Percentiles rank a stretch among this genome's conserved stretches.
Conservation (phyloP, 2,888 invertebrate species). For the Ecdyonurus torrentis region DNA sequence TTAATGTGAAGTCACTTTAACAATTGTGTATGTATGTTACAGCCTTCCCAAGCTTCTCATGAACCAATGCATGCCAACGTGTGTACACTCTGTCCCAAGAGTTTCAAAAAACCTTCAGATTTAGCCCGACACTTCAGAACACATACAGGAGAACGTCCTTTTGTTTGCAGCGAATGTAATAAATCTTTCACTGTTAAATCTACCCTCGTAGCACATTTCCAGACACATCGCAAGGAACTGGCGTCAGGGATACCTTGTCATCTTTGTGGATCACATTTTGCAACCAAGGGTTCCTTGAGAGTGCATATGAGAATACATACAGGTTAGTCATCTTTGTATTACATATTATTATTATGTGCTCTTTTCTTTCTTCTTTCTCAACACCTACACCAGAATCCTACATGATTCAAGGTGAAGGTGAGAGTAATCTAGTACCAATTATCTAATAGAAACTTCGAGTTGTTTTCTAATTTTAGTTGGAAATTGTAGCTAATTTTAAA, state of each 20-base stretch:
- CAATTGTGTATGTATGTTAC: no score
- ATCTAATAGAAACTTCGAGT: no score
- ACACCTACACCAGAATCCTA: no score
- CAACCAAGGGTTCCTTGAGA: constrained; percentile 25
- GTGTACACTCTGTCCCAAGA: constrained; percentile 26
- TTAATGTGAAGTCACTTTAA: no score
- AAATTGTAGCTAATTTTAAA: no score
- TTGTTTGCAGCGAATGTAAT: constrained; percentile 15
- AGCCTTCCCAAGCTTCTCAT: no score
- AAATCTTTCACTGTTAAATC: constrained; percentile 38
- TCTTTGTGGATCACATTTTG: constrained; percentile 33
- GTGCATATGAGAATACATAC: constrained; percentile 35
- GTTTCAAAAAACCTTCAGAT: constrained; percentile 33
- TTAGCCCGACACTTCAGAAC: constrained; percentile 31
- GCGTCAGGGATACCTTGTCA: constrained; percentile 29
- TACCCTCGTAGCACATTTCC: constrained; percentile 34
- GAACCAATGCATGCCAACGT: background rate
- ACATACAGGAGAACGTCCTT: constrained; percentile 33
- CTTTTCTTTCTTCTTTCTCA: no score
- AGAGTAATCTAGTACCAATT: no score
- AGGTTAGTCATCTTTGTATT: no score
- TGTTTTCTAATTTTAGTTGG: no score
- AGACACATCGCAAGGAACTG: constrained; percentile 31
- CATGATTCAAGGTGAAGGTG: no score
- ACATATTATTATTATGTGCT: no score